phyloP scores from a whole-genome alignment of 2,888 invertebrate species.

The Acanthosepion pharaonis region DNA sequence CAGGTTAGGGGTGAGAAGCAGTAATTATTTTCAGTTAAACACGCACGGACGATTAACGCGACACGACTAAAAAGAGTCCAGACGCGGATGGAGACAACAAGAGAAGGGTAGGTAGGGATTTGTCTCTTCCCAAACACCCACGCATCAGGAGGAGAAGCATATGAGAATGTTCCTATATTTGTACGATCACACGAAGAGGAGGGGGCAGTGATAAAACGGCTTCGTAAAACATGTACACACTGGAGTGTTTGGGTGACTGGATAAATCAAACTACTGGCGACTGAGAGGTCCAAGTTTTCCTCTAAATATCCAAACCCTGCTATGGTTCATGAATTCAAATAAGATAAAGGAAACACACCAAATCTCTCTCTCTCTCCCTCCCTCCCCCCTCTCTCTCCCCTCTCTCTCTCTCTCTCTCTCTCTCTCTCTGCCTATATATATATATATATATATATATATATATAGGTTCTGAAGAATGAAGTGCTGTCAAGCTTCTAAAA shows the following conservation, averaged over 20 bases:
- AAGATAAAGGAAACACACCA: no score
- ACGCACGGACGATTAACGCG: constrained; percentile 12
- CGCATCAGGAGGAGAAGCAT: background rate
- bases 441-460: no score
- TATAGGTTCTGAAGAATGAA: no score
- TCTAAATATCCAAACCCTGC: background rate
- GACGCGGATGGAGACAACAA: constrained; percentile 3
- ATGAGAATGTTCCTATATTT: background rate
- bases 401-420: no score
- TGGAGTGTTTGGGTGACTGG: background rate
- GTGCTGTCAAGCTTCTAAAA: no score
- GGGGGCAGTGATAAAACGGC: background rate
- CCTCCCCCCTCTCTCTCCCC: no score
- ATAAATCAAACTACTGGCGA: background rate
- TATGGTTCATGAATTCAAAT: no score
- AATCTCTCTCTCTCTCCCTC: no score
- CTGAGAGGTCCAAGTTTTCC: background rate
- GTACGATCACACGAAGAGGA: background rate
- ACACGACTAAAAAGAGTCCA: background rate
- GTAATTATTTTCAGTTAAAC: constrained; percentile 9
- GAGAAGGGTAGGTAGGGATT: no score
- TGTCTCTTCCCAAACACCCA: background rate
- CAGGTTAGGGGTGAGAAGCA: background rate
- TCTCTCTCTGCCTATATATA: no score
- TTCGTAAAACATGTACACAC: background rate